Evolutionary conservation across 2,888 invertebrate genomes (phyloP).

Genomic region (Trachelus tabidus): DNA sequence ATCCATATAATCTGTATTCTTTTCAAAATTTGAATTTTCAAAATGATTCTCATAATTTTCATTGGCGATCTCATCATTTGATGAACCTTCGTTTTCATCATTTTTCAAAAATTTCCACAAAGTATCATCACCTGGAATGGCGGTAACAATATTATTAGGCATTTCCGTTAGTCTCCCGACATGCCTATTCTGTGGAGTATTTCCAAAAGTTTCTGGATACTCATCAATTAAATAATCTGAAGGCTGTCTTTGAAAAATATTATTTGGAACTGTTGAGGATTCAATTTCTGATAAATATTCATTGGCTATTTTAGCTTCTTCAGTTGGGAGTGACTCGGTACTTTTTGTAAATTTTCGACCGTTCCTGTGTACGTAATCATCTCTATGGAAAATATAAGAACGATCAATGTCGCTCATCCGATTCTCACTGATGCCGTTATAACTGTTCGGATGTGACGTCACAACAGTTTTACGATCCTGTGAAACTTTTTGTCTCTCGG

Average conservation of each 20-base stretch:
- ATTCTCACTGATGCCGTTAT: background rate
- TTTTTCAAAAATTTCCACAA: background rate
- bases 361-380: background rate
- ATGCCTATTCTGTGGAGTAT: background rate
- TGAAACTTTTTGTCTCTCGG: background rate
- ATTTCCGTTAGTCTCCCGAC: background rate
- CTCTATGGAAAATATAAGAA: background rate
- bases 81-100: background rate
- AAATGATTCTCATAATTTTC: background rate
- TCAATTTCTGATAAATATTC: background rate
- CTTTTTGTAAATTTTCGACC: background rate
- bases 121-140: background rate
- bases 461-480: background rate
- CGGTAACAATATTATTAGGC: background rate
- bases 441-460: background rate
- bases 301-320: background rate
- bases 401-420: background rate
- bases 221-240: background rate
- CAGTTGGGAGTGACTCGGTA: background rate
- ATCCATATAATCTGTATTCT: background rate
- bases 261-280: background rate
- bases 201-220: background rate
- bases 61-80: background rate
- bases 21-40: slow-evolving; percentile 5
- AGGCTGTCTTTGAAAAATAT: background rate